Base-by-base conservation (phyloP, 2,797 vertebrate genomes). In the Malacoraja senta region DNA sequence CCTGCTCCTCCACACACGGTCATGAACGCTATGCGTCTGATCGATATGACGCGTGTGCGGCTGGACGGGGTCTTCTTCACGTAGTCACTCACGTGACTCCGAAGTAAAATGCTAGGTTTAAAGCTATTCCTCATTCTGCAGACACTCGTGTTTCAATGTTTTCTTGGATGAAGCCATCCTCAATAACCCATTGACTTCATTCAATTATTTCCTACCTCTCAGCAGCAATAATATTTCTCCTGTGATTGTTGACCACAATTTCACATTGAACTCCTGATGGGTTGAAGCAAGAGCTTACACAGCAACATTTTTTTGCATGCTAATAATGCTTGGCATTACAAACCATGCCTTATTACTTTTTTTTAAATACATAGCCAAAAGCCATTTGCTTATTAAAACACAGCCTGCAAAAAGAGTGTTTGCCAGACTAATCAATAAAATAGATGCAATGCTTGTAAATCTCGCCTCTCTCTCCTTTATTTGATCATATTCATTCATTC, bases 331-430 rank as follows among this genome's bases (percentile, higher is more conserved):
- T 61, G 81, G 53, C 83, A 86, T 65, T 65, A 17, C 61, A 32
- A 88, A 88, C 84, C 29, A 63, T 32, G 29, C 17, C 13, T 65
- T 88, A 88, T 88, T 65, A 65, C 61, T 8, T 88, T 63, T 17
- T 7, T 7, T 53, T 0, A 44, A 86, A 68, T n/a, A n/a, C 63
- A 53, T 19, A 68, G n/a, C 63, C 84, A 32, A 88, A 9, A 88
- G 32, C 84, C 17, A 65, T 68, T 88, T 65, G 61, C 58, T 88
- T 35, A 35, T 65, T 88, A 88, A 84, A 84, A 84, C 26, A 84
- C 26, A 61, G 26, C 29, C 84, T 29, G n/a, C 63, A 21, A 88
- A 15, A 21, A 68, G 84, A 65, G 84, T 35, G 24, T 63, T 58
- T n/a, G n/a, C 4, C 17, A 9, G n/a, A 21, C 17, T 17, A 88